Conservation (phyloP, 2,797 vertebrate species). For the Cynopterus sphinx region DNA sequence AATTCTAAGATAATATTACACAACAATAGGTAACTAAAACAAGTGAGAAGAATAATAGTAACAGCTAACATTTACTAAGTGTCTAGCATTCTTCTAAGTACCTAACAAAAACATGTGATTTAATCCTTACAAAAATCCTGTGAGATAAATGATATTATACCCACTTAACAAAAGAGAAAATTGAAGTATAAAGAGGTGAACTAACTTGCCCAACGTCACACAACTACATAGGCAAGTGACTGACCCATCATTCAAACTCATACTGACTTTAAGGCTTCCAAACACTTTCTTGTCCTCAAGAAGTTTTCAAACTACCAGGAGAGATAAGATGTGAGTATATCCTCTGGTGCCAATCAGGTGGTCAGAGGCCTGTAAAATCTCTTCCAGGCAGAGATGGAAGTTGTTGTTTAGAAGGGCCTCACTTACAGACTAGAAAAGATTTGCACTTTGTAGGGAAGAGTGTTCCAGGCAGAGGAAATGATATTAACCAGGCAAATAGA, state of each 20-base stretch:
- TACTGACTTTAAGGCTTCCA: background rate
- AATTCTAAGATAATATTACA: background rate
- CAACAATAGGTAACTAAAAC: background rate
- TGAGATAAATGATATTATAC: background rate
- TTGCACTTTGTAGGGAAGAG: background rate
- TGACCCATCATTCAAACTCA: background rate
- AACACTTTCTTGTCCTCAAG: background rate
- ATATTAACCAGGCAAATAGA: background rate
- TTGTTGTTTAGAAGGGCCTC: background rate
- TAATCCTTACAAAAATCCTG: background rate
- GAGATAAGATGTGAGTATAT: background rate
- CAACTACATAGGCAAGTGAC: background rate
- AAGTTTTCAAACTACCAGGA: background rate
- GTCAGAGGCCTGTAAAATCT: background rate
- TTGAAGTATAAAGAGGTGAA: background rate
- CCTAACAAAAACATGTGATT: background rate
- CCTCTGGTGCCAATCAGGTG: background rate
- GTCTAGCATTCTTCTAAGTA: background rate
- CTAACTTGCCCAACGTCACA: background rate
- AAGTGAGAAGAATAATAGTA: slow-evolving; percentile 14
- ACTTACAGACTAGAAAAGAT: background rate
- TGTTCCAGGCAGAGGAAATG: background rate
- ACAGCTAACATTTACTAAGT: background rate
- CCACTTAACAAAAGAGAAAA: background rate
- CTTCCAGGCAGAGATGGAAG: background rate